These are phyloP conservation scores for Decapterus maruadsi DNA, from an alignment of 2,797 vertebrate genomes.

Conservation along the genomic window DNA sequence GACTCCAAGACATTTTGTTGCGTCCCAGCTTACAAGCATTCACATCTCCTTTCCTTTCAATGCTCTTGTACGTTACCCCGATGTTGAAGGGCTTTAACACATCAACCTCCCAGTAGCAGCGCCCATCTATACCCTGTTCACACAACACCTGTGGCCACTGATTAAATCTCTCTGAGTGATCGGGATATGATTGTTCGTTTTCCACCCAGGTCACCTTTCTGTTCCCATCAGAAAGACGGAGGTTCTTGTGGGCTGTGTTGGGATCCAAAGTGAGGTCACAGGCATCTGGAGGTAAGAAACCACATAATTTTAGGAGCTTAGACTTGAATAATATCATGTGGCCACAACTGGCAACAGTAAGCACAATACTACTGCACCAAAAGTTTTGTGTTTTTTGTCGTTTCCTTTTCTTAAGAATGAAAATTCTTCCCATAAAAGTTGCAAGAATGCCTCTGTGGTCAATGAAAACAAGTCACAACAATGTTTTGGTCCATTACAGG, in stretches of 20 bases:
- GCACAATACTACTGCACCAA: no score
- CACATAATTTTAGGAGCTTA: no score
- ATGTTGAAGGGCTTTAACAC: not conserved
- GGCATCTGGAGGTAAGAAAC: slow-evolving; percentile 50
- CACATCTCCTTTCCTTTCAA: not conserved
- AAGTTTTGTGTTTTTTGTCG: no score
- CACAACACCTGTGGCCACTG: slow-evolving; percentile 29
- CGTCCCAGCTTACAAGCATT: slow-evolving; percentile 15
- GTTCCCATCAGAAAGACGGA: slow-evolving; percentile 51
- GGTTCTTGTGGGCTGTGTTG: slow-evolving; percentile 23
- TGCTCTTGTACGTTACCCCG: slow-evolving; percentile 36
- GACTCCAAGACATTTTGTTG: slow-evolving; percentile 53
- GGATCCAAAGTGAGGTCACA: slow-evolving; percentile 43
- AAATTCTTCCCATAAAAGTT: no score
- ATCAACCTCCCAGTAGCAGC: slow-evolving; percentile 61
- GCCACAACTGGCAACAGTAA: no score
- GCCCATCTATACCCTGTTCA: slow-evolving; percentile 31
- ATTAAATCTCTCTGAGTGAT: slow-evolving; percentile 18
- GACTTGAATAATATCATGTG: no score
- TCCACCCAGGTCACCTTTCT: slow-evolving; percentile 48
- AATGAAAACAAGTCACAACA: no score
- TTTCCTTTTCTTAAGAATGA: no score
- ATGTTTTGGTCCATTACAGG: no score
- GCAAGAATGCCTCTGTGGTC: no score
- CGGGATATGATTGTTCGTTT: not conserved